phyloP scores from a whole-genome alignment of 2,888 invertebrate species.

The Malachius bipustulatus region DNA sequence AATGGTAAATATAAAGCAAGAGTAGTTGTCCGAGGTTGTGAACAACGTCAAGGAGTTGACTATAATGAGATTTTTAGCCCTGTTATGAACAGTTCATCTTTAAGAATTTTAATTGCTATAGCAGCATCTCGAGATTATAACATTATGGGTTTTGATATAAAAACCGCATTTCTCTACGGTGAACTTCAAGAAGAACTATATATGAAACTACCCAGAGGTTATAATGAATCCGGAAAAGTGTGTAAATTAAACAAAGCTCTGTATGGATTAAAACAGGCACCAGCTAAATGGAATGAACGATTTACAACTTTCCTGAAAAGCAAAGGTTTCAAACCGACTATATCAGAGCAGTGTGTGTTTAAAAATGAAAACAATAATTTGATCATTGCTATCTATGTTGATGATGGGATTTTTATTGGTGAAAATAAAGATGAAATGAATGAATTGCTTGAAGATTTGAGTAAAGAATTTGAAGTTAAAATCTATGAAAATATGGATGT shows the following conservation, averaged over 20 bases:
- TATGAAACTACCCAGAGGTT: slow-evolving; percentile 4
- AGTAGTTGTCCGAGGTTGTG: slow-evolving; percentile 17
- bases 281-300: background rate
- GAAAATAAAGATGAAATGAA: no score
- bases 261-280: slow-evolving; percentile 13
- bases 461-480: slow-evolving; percentile 4
- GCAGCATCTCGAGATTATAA: slow-evolving; percentile 1
- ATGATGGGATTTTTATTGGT: no score
- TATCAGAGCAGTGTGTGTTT: background rate
- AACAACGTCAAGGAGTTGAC: slow-evolving; percentile 14
- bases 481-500: no score
- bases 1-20: slow-evolving; percentile 18
- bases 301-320: slow-evolving; percentile 1
- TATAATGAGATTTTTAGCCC: slow-evolving; percentile 12
- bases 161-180: slow-evolving; percentile 4
- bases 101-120: slow-evolving; percentile 12
- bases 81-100: slow-evolving; percentile 8
- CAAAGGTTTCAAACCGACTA: background rate
- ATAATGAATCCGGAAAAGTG: no score
- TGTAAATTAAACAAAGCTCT: slow-evolving; percentile 12
- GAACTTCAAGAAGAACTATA: slow-evolving; percentile 1
- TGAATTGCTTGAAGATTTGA: slow-evolving; percentile 1
- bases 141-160: slow-evolving; percentile 1
- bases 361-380: no score
- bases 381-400: no score